Conservation (phyloP, 2,888 invertebrate genomes). For the Macropis europaea region DNA sequence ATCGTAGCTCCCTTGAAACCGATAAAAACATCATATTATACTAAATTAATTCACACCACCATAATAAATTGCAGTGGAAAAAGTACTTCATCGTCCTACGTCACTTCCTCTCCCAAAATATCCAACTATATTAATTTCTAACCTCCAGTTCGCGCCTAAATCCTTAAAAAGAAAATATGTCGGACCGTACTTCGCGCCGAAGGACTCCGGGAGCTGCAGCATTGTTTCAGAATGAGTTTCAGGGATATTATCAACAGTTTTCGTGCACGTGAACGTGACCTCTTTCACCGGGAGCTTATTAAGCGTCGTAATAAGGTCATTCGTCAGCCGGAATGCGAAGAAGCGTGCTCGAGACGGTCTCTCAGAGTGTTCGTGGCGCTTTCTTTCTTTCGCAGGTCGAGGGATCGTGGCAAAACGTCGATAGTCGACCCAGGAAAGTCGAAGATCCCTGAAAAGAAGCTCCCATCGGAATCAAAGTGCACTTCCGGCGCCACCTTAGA, state of each 20-base stretch:
- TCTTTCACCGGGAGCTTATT: conserved; percentile 47
- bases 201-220: neutral
- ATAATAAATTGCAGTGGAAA: too few relatives aligned
- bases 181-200: too few relatives aligned
- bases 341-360: conserved; percentile 37
- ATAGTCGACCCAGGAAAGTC: neutral
- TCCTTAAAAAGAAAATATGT: too few relatives aligned
- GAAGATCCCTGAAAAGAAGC: neutral
- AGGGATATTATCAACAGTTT: conserved; percentile 1
- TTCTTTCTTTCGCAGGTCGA: neutral
- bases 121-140: too few relatives aligned
- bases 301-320: conserved; percentile 52
- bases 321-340: conserved; percentile 28
- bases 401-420: conserved; percentile 18
- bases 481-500: neutral
- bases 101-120: too few relatives aligned
- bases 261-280: conserved; percentile 45
- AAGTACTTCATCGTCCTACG: too few relatives aligned
- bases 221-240: conserved; percentile 9
- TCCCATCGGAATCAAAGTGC: neutral
- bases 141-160: too few relatives aligned
- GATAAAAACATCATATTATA: too few relatives aligned
- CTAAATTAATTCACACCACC: too few relatives aligned
- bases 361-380: neutral
- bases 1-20: too few relatives aligned